Base-by-base conservation (phyloP, 2,888 invertebrate species). In the Conus canariensis region DNA sequence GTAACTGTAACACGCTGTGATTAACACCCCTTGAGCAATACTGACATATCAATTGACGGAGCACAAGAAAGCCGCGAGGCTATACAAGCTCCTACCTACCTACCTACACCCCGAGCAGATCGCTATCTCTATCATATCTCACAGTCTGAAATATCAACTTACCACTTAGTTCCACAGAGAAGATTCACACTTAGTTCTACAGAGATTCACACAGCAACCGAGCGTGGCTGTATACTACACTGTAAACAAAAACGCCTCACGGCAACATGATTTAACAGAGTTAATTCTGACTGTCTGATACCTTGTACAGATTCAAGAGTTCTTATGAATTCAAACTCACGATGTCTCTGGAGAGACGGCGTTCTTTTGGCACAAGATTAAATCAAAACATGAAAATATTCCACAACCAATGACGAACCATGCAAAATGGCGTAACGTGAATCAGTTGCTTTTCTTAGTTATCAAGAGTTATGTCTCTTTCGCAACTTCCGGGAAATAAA, bases 361-460 rank as follows among this genome's bases (percentile, higher is more conserved):
- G 30, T 77, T 58, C 58, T 22, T 14, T 25, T 83, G 83, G 58
- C 56, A 56, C 25, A 10, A 83, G 25, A 83, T 16, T 14, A 83
- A 83, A 83, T 83, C 83, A 83, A 83, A 83, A 83, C 83, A 83
- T 83, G 30, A 83, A 7, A 58, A 16, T 12, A 9, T 58, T 56
- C 58, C 58, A 22, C 22, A 58, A 58, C 19, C 30, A 14, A 16
- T 30, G 83, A 83, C 83, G 19, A 58, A 58, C 58, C 30, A 58
- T 56, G 83, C 83, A 83, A 83, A 83, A 83, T 83, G 83, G 83
- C 83, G 83, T 83, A 83, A 83, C 6, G 9, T 83, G 56, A 58
- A 16, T 58, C 83, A 83, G 83, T 83, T 58, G 22, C 58, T 83
- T 56, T 58, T 58, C 83, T 83, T 83, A 58, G 58, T 83, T 83